phyloP scores from a whole-genome alignment of 2,888 invertebrate species.

The Malthinus seriepunctatus region DNA sequence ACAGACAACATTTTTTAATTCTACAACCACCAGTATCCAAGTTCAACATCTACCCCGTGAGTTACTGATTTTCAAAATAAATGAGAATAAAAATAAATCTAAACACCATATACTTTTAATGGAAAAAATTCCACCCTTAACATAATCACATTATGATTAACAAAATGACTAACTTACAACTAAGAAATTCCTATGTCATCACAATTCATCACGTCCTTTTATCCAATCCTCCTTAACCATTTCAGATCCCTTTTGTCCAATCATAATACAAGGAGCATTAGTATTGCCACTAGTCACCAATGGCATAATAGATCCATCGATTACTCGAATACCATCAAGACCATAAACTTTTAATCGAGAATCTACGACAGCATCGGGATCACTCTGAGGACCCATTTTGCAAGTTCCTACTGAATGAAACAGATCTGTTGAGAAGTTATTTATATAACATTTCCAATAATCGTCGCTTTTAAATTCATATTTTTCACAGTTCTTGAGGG shows the following conservation, averaged over 20 bases:
- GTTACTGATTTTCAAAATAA: too few relatives aligned
- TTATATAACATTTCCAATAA: constrained; percentile 60
- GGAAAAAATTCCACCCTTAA: too few relatives aligned
- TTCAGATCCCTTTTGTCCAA: constrained; percentile 86
- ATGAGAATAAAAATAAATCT: too few relatives aligned
- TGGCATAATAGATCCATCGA: constrained; percentile 88
- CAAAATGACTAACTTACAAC: too few relatives aligned
- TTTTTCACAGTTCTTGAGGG: constrained; percentile 39
- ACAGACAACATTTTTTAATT: too few relatives aligned
- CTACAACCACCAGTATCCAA: too few relatives aligned
- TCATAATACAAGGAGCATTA: constrained; percentile 88
- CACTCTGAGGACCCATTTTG: constrained; percentile 82
- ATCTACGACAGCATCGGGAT: constrained; percentile 79
- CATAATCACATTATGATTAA: too few relatives aligned
- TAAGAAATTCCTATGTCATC: too few relatives aligned
- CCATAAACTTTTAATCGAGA: constrained; percentile 77
- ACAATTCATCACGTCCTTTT: constrained; percentile 37
- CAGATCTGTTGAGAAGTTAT: constrained; percentile 11
- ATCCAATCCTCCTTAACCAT: constrained; percentile 77
- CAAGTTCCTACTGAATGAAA: constrained; percentile 53
- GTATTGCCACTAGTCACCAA: constrained; percentile 87
- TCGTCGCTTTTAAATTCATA: constrained; percentile 45
- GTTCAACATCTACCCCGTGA: too few relatives aligned
- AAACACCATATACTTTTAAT: too few relatives aligned
- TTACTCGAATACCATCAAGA: constrained; percentile 74